Conservation (phyloP, 2,113 vertebrate species). For the Pardalotus punctatus region DNA sequence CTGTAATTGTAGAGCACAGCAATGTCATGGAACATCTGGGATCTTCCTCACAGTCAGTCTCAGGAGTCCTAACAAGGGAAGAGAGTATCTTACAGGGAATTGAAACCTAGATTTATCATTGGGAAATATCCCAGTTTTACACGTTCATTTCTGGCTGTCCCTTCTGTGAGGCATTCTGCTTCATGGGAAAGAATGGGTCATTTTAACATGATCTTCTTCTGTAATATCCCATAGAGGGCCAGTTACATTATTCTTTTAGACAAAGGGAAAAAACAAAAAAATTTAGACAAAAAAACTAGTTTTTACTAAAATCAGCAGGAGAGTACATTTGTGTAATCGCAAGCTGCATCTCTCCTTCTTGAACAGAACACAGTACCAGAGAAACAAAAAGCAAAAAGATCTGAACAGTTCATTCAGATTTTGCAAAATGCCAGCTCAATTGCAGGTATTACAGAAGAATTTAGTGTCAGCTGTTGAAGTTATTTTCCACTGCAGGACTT, state of each 20-base stretch:
- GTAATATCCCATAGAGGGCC: neutral
- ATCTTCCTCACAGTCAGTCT: neutral
- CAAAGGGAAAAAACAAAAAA: too few species aligned
- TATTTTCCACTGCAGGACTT: neutral
- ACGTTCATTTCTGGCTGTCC: neutral
- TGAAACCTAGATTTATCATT: neutral
- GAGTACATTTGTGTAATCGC: neutral
- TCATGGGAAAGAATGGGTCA: neutral
- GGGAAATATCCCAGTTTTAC: neutral
- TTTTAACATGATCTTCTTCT: neutral
- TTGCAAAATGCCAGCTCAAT: neutral
- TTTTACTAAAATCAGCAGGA: neutral
- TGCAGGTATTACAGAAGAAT: neutral
- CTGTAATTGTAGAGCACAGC: neutral
- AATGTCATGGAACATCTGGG: neutral
- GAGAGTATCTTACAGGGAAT: neutral
- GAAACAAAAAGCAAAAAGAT: neutral
- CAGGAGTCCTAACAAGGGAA: neutral
- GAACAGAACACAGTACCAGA: neutral
- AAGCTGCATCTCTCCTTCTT: neutral
- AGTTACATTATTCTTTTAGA: neutral
- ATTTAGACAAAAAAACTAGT: neutral
- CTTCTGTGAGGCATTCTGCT: neutral
- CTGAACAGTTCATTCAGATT: neutral
- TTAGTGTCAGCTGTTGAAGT: accelerated